Evolutionary conservation across 2,888 invertebrate species (phyloP).

Genomic region (Acleris laterana): DNA sequence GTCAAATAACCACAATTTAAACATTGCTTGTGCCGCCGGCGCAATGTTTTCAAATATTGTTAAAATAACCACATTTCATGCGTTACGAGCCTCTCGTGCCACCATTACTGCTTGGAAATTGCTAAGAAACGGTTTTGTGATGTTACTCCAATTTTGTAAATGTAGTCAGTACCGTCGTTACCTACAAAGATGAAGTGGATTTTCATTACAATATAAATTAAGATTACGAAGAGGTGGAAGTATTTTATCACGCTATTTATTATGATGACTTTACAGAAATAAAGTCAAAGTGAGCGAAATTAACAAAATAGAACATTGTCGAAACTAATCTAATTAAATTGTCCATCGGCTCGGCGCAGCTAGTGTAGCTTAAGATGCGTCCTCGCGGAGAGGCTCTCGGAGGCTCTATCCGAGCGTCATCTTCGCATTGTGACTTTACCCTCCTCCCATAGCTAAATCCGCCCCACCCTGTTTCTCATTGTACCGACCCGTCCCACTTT

Average conservation of each 20-base stretch:
- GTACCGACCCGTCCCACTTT: slow-evolving; percentile 70
- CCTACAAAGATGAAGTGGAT: too few species aligned
- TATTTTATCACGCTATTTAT: too few species aligned
- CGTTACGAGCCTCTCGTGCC: slow-evolving; percentile 48
- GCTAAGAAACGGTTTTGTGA: slow-evolving; percentile 37
- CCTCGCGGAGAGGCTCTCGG: slow-evolving; percentile 46
- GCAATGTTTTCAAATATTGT: slow-evolving; percentile 61
- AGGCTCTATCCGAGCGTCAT: slow-evolving; percentile 62
- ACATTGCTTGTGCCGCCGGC: slow-evolving; percentile 48
- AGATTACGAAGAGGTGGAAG: too few species aligned
- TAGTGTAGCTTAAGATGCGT: slow-evolving; percentile 39
- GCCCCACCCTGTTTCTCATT: slow-evolving; percentile 64
- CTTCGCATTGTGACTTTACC: slow-evolving; percentile 66
- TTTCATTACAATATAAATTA: too few species aligned
- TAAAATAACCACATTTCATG: slow-evolving; percentile 59
- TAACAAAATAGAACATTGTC: too few species aligned
- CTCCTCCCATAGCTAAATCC: slow-evolving; percentile 55
- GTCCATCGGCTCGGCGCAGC: slow-evolving; percentile 17
- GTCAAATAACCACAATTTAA: slow-evolving; percentile 60
- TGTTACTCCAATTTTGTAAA: slow-evolving; percentile 24
- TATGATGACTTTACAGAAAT: too few species aligned
- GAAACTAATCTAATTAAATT: slow-evolving; percentile 18
- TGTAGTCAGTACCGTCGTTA: background rate
- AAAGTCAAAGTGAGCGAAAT: too few species aligned
- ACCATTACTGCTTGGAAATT: slow-evolving; percentile 44